Percentiles rank a stretch among this genome's conserved stretches.
Conservation (phyloP, 2,797 vertebrate genomes). For the Chaenodraco wilsoni region DNA sequence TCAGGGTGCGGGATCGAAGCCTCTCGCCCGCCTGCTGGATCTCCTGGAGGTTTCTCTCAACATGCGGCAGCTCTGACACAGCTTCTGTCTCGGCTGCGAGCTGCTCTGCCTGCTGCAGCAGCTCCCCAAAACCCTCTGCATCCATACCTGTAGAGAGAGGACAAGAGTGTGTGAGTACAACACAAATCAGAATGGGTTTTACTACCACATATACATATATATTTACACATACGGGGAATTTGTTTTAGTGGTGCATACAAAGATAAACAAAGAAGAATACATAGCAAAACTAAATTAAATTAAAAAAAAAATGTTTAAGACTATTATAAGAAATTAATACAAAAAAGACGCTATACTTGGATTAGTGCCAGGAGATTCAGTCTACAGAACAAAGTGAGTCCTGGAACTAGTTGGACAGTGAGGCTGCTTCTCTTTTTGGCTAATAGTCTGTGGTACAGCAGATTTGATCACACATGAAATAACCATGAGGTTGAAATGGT, state of each 20-base stretch:
- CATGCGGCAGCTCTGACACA: constrained; percentile 94
- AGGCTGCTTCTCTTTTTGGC: not conserved
- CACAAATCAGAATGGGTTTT: not conserved
- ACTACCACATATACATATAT: no score
- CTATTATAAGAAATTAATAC: no score
- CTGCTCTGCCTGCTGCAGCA: constrained; percentile 98
- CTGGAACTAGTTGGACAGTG: not conserved
- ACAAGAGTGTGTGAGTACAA: not conserved
- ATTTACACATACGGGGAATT: no score
- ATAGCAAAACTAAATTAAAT: no score
- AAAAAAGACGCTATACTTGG: not conserved
- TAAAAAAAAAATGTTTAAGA: no score
- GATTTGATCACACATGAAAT: not conserved
- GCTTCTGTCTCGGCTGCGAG: constrained; percentile 97
- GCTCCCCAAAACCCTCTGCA: constrained; percentile 94
- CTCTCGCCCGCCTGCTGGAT: constrained; percentile 97
- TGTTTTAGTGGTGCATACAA: no score
- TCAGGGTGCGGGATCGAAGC: constrained; percentile 93
- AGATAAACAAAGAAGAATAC: no score
- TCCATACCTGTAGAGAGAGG: constrained; percentile 84
- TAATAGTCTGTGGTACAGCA: not conserved
- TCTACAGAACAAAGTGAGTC: not conserved
- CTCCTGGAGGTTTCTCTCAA: constrained; percentile 95
- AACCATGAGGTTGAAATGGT: not conserved
- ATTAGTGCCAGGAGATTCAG: not conserved